Evolutionary conservation across 2,797 vertebrate genomes (phyloP).

Genomic region (Coregonus sp.): DNA sequence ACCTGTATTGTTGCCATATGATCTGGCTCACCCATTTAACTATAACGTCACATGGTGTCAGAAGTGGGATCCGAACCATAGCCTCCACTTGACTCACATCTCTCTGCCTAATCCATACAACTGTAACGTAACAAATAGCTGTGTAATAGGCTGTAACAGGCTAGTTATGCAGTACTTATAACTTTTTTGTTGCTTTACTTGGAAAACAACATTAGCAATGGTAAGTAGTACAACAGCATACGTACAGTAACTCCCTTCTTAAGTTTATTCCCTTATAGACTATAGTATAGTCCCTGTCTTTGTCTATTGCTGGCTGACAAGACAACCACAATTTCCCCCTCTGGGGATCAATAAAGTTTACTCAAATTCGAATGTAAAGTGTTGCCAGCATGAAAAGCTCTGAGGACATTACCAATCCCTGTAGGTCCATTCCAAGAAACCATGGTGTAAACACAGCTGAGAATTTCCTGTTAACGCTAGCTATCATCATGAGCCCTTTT

Average conservation of each 20-base stretch:
- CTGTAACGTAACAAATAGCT: no score
- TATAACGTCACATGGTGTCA: no score
- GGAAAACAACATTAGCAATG: no score
- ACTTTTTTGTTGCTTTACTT: background rate
- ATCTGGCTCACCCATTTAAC: no score
- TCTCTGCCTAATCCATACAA: no score
- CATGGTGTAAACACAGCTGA: slow-evolving; percentile 3
- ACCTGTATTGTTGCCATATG: no score
- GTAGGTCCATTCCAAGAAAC: background rate
- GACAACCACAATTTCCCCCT: background rate
- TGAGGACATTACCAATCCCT: background rate
- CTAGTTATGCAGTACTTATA: background rate
- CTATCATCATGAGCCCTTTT: slow-evolving; percentile 9
- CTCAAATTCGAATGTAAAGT: background rate
- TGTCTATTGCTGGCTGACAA: background rate
- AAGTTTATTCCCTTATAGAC: background rate
- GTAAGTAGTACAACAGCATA: background rate
- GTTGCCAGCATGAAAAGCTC: background rate
- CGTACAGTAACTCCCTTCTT: background rate
- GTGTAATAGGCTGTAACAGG: no score
- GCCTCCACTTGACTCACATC: no score
- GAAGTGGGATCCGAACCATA: no score
- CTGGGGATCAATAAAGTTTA: background rate
- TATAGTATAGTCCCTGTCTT: background rate
- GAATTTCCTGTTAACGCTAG: slow-evolving; percentile 12